Evolutionary conservation across 2,888 invertebrate species (phyloP).

Genomic region (Ophion costatus): DNA sequence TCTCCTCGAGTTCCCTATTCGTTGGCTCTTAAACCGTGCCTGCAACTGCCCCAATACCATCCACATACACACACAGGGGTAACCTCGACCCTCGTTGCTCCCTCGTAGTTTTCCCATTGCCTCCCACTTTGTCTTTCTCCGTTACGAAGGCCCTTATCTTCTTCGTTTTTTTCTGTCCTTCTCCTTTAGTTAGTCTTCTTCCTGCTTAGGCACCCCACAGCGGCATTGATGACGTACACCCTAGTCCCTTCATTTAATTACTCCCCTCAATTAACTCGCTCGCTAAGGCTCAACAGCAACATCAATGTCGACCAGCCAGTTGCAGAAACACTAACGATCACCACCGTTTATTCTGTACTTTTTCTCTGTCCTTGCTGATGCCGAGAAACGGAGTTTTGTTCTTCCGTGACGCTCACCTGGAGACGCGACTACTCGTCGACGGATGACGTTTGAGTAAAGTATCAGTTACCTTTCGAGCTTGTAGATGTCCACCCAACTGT

Average conservation of each 20-base stretch:
- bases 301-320: slow-evolving; percentile 17
- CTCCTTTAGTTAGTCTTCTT: not conserved
- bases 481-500: too few relatives aligned
- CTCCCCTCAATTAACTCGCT: slow-evolving; percentile 49
- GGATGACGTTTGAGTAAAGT: not conserved
- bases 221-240: slow-evolving; percentile 35
- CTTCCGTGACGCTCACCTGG: not conserved
- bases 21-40: slow-evolving; percentile 45
- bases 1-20: slow-evolving; percentile 29
- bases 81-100: slow-evolving; percentile 32
- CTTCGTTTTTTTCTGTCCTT: slow-evolving; percentile 11
- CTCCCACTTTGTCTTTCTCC: slow-evolving; percentile 8
- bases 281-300: slow-evolving; percentile 10
- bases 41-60: slow-evolving; percentile 27
- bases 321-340: slow-evolving; percentile 34
- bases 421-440: not conserved
- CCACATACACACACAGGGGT: slow-evolving; percentile 14
- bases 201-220: not conserved
- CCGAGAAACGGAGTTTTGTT: not conserved
- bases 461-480: not conserved
- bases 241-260: slow-evolving; percentile 51
- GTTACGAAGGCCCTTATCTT: slow-evolving; percentile 17
- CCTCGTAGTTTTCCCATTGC: slow-evolving; percentile 3
- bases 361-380: not conserved
- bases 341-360: slow-evolving; percentile 23